Conservation (phyloP, 2,888 invertebrate species). For the Odontocolon sp. region DNA sequence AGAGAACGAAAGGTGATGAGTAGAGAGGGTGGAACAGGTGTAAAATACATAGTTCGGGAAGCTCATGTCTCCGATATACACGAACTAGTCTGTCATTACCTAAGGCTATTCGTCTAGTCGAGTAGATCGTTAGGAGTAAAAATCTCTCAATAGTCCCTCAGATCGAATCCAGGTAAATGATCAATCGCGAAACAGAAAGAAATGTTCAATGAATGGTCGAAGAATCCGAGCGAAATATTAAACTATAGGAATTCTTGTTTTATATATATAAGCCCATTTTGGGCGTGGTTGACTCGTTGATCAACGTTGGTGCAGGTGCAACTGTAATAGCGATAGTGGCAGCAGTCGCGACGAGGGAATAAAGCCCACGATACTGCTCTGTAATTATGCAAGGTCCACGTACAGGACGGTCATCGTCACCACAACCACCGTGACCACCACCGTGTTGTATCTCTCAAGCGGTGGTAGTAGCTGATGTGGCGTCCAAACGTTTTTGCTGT, state of each 20-base stretch:
- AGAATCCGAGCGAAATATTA: too few species aligned
- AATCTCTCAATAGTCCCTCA: too few species aligned
- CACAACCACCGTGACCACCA: conserved; percentile 27
- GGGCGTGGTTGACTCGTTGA: neutral
- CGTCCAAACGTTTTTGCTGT: conserved; percentile 47
- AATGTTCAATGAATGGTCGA: too few species aligned
- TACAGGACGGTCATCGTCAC: conserved; percentile 45
- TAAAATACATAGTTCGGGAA: too few species aligned
- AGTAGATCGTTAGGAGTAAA: conserved; percentile 23
- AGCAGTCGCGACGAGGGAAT: conserved; percentile 29
- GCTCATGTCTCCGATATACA: conserved; percentile 24
- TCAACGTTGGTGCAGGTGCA: neutral
- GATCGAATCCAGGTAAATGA: too few species aligned
- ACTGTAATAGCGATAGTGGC: neutral
- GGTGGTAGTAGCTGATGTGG: conserved; percentile 1
- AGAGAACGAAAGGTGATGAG: neutral
- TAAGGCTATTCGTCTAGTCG: conserved; percentile 8
- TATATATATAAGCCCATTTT: neutral
- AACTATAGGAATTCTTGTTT: neutral
- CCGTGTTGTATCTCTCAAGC: conserved; percentile 41
- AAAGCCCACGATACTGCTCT: conserved; percentile 33
- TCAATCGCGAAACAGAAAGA: too few species aligned
- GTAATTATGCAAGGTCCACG: conserved; percentile 50
- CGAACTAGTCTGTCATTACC: conserved; percentile 29
- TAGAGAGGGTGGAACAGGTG: neutral